phyloP scores from a whole-genome alignment of 2,888 invertebrate genomes.

The Polyommatus iphigenia region DNA sequence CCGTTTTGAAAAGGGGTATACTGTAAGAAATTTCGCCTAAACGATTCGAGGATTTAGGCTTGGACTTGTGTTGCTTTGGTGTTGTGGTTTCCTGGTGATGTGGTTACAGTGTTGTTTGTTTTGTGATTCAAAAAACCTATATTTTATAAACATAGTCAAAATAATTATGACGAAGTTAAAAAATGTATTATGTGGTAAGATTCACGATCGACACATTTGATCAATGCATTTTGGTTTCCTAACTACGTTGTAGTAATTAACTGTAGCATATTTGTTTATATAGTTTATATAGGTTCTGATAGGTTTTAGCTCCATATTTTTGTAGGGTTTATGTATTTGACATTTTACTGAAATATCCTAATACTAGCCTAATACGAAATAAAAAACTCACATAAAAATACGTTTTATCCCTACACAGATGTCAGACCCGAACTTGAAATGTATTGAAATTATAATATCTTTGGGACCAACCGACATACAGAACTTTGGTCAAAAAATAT shows the following conservation, averaged over 20 bases:
- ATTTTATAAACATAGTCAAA: no score
- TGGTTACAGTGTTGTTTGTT: not conserved
- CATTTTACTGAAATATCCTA: no score
- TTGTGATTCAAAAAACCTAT: no score
- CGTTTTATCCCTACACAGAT: not conserved
- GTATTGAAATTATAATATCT: not conserved
- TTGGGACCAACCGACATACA: conserved; percentile 25
- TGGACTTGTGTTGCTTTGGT: conserved; percentile 50
- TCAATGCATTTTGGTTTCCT: no score
- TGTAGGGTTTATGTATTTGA: not conserved
- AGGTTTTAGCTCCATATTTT: no score
- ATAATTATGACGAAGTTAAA: no score
- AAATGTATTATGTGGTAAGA: no score
- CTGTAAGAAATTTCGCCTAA: conserved; percentile 74
- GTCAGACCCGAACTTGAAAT: not conserved
- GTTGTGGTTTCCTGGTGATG: conserved; percentile 29
- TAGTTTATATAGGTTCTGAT: no score
- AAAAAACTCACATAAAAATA: not conserved
- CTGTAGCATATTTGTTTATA: no score
- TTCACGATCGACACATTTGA: no score
- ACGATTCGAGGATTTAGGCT: conserved; percentile 69
- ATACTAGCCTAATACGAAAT: no score
- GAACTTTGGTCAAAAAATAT: not conserved
- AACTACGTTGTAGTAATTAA: no score
- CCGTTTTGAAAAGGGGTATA: conserved; percentile 78